phyloP scores from a whole-genome alignment of 2,113 vertebrate genomes.

The Mobula hypostoma region DNA sequence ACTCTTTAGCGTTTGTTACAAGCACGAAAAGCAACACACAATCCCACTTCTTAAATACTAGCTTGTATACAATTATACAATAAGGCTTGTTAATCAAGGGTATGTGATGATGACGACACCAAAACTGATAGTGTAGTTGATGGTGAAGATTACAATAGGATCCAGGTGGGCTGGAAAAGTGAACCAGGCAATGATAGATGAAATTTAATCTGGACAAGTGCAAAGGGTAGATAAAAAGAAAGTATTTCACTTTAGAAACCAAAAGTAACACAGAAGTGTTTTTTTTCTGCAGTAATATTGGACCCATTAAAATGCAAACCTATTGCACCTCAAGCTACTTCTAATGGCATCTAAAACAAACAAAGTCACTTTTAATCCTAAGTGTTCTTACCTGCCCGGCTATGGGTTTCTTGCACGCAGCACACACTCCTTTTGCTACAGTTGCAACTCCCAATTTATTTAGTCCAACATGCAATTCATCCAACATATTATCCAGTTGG shows the following conservation, averaged over 20 bases:
- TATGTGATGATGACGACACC: too few relatives aligned
- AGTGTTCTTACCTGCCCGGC: constrained; percentile 79
- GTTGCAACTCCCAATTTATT: constrained; percentile 94
- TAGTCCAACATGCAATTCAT: constrained; percentile 92
- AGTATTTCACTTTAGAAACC: not conserved
- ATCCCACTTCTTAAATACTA: not conserved
- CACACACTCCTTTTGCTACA: constrained; percentile 91
- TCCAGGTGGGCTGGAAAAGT: too few relatives aligned
- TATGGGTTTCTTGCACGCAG: constrained; percentile 95
- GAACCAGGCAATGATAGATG: too few relatives aligned
- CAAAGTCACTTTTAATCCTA: not conserved
- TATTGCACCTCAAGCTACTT: not conserved
- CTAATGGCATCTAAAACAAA: constrained; percentile 18
- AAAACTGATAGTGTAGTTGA: too few relatives aligned
- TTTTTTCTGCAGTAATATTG: not conserved
- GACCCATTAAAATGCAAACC: not conserved
- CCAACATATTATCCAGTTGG: constrained; percentile 96
- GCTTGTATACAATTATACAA: not conserved
- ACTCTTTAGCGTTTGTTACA: not conserved
- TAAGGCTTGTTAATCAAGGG: not conserved
- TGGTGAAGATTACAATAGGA: too few relatives aligned
- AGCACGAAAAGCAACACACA: not conserved
- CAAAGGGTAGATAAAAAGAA: not conserved
- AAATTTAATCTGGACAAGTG: too few relatives aligned
- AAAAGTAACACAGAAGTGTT: not conserved